Conservation (phyloP, 2,797 vertebrate species). For the Halcyon chelicuti region DNA sequence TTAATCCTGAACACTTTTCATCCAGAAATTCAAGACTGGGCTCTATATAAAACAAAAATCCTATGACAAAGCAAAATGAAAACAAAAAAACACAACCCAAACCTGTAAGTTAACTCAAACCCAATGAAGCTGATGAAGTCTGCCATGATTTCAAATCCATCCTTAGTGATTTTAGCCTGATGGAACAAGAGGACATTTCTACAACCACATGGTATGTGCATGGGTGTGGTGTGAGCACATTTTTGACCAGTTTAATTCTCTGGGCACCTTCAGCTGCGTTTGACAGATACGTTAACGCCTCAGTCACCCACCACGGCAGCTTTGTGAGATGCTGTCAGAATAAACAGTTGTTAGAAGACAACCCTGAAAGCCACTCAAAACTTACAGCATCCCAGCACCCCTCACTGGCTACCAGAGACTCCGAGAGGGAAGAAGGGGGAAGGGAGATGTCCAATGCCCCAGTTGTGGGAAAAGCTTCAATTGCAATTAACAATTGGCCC, state of each 20-base stretch:
- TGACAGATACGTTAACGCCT: too few relatives aligned
- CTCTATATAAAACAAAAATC: not conserved
- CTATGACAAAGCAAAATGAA: not conserved
- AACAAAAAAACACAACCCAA: not conserved
- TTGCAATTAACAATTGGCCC: not conserved
- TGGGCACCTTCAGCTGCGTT: not conserved
- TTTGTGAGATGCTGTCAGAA: not conserved
- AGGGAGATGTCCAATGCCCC: not conserved
- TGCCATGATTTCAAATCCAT: not conserved
- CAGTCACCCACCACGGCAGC: not conserved
- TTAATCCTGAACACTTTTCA: not conserved
- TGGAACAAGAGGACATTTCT: not conserved
- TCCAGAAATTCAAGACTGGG: not conserved
- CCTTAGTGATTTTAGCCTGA: not conserved
- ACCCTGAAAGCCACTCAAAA: not conserved
- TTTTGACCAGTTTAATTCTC: not conserved
- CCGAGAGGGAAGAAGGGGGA: not conserved
- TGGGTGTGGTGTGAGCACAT: not conserved
- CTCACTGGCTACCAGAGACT: not conserved
- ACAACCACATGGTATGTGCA: not conserved
- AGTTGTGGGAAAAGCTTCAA: slow-evolving; percentile 8
- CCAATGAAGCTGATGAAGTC: not conserved
- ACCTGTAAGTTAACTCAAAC: not conserved
- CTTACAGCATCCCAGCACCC: not conserved
- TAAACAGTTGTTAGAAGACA: not conserved